Base-by-base conservation (phyloP, 2,888 invertebrate species). In the Drosophila kuntzei region DNA sequence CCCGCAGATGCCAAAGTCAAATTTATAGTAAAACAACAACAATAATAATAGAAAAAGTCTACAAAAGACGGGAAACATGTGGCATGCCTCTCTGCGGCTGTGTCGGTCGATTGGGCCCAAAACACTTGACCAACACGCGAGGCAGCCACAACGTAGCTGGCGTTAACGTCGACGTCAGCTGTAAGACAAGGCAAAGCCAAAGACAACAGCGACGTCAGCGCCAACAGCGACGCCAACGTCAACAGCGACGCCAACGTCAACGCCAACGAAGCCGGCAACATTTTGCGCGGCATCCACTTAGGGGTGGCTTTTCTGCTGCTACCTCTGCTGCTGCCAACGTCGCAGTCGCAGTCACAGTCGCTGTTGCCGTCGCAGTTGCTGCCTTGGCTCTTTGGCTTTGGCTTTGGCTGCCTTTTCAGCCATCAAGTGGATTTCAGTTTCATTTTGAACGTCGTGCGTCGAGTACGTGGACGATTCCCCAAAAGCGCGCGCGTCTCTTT, bases 371-470 rank as follows among this genome's bases (percentile, higher is more conserved):
- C 32, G 57, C 9, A 50, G 62, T 44, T 66, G 69, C 59, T 66
- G 72, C 68, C 44, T 63, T 55, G 62, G 49, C 64, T 44, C 59
- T 60, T 76, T 59, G 55, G 43, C 65, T 53, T 75, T 63, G 57
- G 44, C 66, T 54, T 36, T 47, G 66, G 74, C 69, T 62, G 70
- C 43, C 71, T 71, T 76, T 77, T 71, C 72, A 71, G 76, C 61
- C 87, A 82, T 82, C 87, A 80, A 83, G 81, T 81, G 82, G 84
- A 85, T 85, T 90, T 91, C 87, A 90, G 90, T 90, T 91, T 90
- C 89, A 90, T 82, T 91, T 90, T 82, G 89, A 89, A 91, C 90
- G 90, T 89, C 90, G 90, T 90, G 87, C 88, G 89, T 85, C 60
- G 86, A 79, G 83, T 89, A 83, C 89, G 89, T 84, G 83, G 53